Conservation (phyloP, 2,113 vertebrate species). For the Hypocryptadius cinnamomeus region DNA sequence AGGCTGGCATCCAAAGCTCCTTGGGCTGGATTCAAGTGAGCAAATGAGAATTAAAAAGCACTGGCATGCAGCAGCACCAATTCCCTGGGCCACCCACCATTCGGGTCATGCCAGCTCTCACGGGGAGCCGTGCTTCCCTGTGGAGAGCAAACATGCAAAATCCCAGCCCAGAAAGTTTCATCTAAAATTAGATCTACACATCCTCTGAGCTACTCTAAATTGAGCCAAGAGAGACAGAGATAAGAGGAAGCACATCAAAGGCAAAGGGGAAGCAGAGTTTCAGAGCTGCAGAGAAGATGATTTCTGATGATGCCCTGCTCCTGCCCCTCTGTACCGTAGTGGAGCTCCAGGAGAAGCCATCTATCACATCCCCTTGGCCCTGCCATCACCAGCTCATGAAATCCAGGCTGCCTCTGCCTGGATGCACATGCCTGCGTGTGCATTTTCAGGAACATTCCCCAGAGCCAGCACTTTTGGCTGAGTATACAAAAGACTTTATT, state of each 20-base stretch:
- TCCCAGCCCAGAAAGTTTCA: not conserved
- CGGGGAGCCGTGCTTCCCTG: accelerated
- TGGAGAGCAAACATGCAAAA: not conserved
- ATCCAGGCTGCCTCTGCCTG: not conserved
- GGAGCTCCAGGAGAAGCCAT: not conserved
- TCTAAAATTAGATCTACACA: slow-evolving; percentile 7
- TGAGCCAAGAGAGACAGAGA: not conserved
- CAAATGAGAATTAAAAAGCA: not conserved
- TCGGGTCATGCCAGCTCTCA: not conserved
- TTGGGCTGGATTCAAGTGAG: not conserved
- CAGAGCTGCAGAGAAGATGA: not conserved
- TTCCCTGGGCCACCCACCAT: not conserved
- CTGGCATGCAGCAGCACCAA: not conserved
- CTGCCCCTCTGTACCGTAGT: accelerated
- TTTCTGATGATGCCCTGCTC: not conserved
- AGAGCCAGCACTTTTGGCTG: slow-evolving; percentile 5
- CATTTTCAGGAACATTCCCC: not conserved
- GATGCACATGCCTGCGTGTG: not conserved
- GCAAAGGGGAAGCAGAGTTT: not conserved
- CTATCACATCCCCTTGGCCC: not conserved
- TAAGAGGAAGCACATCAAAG: not conserved
- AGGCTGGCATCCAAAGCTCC: not conserved
- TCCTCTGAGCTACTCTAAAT: not conserved
- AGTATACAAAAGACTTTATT: not conserved
- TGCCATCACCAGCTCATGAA: not conserved